Conservation (phyloP, 2,113 vertebrate genomes). For the Bubalus kerabau region DNA sequence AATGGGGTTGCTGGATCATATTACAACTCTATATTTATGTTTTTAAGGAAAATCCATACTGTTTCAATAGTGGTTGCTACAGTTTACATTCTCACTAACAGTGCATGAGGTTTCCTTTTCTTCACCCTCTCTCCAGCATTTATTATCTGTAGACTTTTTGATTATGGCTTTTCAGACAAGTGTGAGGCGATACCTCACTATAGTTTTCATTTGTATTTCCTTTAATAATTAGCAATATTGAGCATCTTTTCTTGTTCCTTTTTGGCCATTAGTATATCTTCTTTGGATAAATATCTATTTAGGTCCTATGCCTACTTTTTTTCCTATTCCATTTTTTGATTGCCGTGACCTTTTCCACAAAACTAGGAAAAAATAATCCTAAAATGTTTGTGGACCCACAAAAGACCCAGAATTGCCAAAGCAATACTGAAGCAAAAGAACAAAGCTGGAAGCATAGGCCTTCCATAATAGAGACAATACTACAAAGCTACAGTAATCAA, state of each 20-base stretch:
- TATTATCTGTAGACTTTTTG: not conserved
- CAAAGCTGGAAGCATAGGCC: not conserved
- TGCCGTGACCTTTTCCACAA: not conserved
- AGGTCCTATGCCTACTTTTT: not conserved
- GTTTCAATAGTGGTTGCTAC: not conserved
- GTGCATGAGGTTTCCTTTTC: not conserved
- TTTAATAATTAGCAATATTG: not conserved
- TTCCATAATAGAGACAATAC: not conserved
- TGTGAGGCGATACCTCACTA: not conserved
- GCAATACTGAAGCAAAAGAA: not conserved
- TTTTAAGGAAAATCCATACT: not conserved
- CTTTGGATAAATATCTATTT: not conserved
- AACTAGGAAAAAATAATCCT: not conserved
- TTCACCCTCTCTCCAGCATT: not conserved
- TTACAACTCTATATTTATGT: not conserved
- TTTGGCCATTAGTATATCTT: not conserved
- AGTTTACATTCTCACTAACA: not conserved
- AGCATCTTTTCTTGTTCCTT: not conserved
- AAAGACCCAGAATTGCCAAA: not conserved
- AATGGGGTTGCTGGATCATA: not conserved
- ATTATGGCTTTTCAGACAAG: not conserved
- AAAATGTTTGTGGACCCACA: not conserved
- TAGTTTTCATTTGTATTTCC: not conserved
- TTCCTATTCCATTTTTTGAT: not conserved
- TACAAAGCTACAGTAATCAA: not conserved